Base-by-base conservation (phyloP, 2,113 vertebrate genomes). In the Orthonyx spaldingii region DNA sequence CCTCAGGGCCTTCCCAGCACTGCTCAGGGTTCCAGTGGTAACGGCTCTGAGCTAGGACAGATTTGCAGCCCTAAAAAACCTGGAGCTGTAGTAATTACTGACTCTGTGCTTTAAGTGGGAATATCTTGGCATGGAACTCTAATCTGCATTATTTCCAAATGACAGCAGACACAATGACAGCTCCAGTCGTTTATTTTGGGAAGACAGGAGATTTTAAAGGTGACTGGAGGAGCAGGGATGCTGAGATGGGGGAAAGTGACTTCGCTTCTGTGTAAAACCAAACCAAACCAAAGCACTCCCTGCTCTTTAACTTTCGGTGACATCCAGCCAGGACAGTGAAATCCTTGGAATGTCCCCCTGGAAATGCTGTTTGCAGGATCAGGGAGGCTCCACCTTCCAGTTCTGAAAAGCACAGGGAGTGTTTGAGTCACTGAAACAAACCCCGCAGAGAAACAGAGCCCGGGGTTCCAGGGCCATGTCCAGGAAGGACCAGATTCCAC, bases 1-100 rank as follows among this genome's bases (percentile, higher is more conserved):
- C 93, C 96, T 90, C 88, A 46, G 94, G 96, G 93, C 84, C 9
- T 96, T 95, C 94, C 95, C 92, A 96, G n/a, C 68, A 4, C 61
- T 79, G 79, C 93, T 76, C 87, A 86, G 84, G 84, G 92, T 90
- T 96, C 71, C 21, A 76, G 75, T 53, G 90, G 93, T 93, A 92
- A 90, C 84, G 41, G 86, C 93, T 96, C 93, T 18, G 80, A 94
- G 83, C 93, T 90, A 83, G 89, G 91, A 89, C 88, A 93, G 63
- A 63, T 94, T 96, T 80, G 24, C 93, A 96, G 89, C 55, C 76
- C 90, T 93, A 47, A 77, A 88, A 92, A 90, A 11, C 77, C 70
- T 72, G 8, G 70, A 75, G 74, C 33, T 21, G 1, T 41, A 87
- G 89, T 63, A 87, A 94, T 91, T 63, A 27, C 46, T 39, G 64